Base-by-base conservation (phyloP, 2,797 vertebrate species). In the Malacoctenus gilli region DNA sequence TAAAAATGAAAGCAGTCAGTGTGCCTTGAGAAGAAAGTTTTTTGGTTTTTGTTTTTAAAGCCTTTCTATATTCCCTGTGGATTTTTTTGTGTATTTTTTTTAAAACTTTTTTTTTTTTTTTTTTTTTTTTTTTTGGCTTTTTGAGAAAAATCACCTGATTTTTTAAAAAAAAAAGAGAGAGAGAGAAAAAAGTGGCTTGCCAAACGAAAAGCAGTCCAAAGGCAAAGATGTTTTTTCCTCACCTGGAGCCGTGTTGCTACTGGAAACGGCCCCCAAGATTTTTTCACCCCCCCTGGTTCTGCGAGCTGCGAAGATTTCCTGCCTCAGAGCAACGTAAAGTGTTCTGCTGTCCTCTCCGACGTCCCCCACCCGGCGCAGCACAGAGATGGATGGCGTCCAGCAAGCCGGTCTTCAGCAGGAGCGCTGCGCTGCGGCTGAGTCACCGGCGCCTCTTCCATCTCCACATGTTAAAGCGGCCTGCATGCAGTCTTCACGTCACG, bases 1-100 rank as follows among this genome's bases (percentile, higher is more conserved):
- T 91, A 87, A 65, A 64, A 79, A 76, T 80, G 84, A 84, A 89
- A 89, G 85, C 82, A 75, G 83, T 87, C 84, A 40, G 75, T 80
- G 89, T 89, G 88, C 89, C 88, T 90, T 90, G 40, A 25, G 69
- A 88, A 85, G 79, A 78, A 73, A 39, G 12, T 65, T 86, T 84
- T 84, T 79, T 25, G 4, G 4, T 28, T 4, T 4, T 4, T 4
- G 6, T 9, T 1, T 2, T 9, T 9, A 42, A 77, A 46, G 50
- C 49, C 52, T 80, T 86, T 82, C 69, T 82, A 83, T 84, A 80
- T 77, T 79, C 57, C 65, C 53, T 14, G 25, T 79, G 78, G 78
- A 85, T 73, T 84, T 79, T n/a, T n/a, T n/a, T n/a, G n/a, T n/a
- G n/a, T n/a, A n/a, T n/a, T n/a, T n/a, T n/a, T n/a, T n/a, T n/a